Percentiles rank a stretch among this genome's conserved stretches.
Conservation (phyloP, 2,888 invertebrate species). For the Nesidiocoris tenuis region DNA sequence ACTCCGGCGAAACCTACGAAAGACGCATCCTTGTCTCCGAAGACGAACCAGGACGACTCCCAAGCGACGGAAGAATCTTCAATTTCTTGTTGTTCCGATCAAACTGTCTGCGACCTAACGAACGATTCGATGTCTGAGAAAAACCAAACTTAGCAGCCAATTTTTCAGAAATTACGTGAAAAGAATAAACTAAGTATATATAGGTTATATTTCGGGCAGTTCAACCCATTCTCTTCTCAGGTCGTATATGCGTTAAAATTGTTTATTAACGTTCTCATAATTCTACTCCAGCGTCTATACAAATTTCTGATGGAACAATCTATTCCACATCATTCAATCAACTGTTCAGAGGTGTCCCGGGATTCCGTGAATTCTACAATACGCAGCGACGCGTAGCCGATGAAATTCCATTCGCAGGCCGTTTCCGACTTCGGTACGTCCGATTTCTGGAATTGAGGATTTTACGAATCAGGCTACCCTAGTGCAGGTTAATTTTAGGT, state of each 20-base stretch:
- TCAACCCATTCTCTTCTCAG: no score
- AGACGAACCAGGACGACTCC: neutral
- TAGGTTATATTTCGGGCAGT: neutral
- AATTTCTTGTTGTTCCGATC: neutral
- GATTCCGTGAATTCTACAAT: no score
- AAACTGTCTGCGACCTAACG: neutral
- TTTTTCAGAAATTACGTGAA: no score
- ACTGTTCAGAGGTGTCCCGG: no score
- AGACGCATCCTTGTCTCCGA: neutral
- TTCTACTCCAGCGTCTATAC: no score
- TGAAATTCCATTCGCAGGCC: slow-evolving; percentile 89
- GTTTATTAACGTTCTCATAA: no score
- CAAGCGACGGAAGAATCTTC: neutral
- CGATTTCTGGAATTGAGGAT: slow-evolving; percentile 59
- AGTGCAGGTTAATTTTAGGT: neutral
- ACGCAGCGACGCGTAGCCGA: slow-evolving; percentile 92
- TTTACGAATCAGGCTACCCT: slow-evolving; percentile 30
- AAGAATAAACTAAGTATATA: neutral
- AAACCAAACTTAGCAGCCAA: no score
- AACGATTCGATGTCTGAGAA: neutral
- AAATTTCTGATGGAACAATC: no score
- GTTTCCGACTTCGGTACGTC: slow-evolving; percentile 72
- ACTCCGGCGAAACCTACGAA: neutral
- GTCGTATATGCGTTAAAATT: no score
- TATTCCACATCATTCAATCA: no score